Base-by-base conservation (phyloP, 1,140 invertebrate species). In the Lepidurus couesii region DNA sequence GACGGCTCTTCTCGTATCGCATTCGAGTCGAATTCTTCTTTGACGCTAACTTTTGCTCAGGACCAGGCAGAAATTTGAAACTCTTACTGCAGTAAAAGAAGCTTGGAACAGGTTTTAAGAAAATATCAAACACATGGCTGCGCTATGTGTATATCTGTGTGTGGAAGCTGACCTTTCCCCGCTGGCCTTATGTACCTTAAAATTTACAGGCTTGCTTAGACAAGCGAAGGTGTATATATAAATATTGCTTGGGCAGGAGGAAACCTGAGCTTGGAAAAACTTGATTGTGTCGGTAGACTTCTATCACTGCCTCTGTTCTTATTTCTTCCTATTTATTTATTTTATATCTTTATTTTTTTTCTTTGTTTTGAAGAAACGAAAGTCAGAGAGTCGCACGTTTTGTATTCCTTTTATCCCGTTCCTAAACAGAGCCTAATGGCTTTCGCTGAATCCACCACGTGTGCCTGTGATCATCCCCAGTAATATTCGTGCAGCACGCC, bases 161-260 rank as follows among this genome's bases (percentile, higher is more conserved):
- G 7, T 65, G 53, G n/a, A 21, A 7, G 21, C 53, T 16, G 53
- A 13, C 53, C 53, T 65, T 21, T 65, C 8, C 53, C 53, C 21
- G 13, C 53, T 65, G 16, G 53, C 53, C 53, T 65, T 65, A 65
- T 21, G 53, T 65, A 65, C 53, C 53, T 65, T 65, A n/a, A 65
- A 21, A 65, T n/a, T 65, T 65, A 65, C 53, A 65, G 53, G 6
- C 53, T 11, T 65, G 53, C 53, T 65, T 65, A 65, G 16, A 65
- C 53, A 65, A 65, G 53, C 53, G 16, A 65, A 65, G 21, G 53
- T 34, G 13, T 65, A 65, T n/a, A 65, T 65, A 65, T 65, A 65
- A 65, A 65, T 65, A 65, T 7, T 65, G 53, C 53, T 21, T 7
- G 53, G 13, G 21, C 16, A 65, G 21, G 53, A 13, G 16, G 53